Percentiles rank a stretch among this genome's conserved stretches.
Evolutionary conservation across 2,888 invertebrate genomes (phyloP).

Genomic region (Meteorus colon): DNA sequence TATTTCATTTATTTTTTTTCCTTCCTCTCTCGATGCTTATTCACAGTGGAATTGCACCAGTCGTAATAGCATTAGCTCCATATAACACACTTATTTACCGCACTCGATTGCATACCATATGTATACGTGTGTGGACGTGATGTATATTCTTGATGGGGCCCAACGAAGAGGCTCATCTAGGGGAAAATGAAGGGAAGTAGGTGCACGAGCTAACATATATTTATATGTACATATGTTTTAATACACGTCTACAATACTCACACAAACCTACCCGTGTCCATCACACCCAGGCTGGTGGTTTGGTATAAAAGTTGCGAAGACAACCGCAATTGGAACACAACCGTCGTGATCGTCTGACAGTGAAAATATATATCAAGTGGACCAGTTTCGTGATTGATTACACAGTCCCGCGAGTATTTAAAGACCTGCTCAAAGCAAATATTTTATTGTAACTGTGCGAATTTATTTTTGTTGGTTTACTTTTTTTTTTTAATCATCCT

Average conservation of each 20-base stretch:
- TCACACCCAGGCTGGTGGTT: conserved; percentile 47
- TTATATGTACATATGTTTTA: conserved; percentile 45
- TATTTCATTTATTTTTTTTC: neutral
- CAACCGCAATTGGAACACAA: conserved; percentile 52
- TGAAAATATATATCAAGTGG: conserved; percentile 44
- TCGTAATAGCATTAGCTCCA: conserved; percentile 23
- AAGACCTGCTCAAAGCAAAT: neutral
- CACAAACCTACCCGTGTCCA: conserved; percentile 43
- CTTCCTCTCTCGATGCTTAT: neutral
- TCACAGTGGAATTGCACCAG: conserved; percentile 36
- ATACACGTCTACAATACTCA: conserved; percentile 38
- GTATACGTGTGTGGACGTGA: conserved; percentile 38
- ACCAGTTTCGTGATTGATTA: conserved; percentile 29
- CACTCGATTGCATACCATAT: conserved; percentile 23
- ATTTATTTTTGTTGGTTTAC: conserved; percentile 14
- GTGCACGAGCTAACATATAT: conserved; percentile 34
- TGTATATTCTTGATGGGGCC: conserved; percentile 41
- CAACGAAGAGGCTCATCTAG: conserved; percentile 35
- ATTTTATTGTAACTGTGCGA: neutral
- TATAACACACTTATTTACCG: conserved; percentile 23
- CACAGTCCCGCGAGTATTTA: neutral
- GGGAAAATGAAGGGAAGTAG: conserved; percentile 42
- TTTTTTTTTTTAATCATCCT: neutral
- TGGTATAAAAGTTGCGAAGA: conserved; percentile 55
- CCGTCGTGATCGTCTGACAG: conserved; percentile 52